Conservation (phyloP, 2,888 invertebrate genomes). For the Melangyna quadrimaculata region DNA sequence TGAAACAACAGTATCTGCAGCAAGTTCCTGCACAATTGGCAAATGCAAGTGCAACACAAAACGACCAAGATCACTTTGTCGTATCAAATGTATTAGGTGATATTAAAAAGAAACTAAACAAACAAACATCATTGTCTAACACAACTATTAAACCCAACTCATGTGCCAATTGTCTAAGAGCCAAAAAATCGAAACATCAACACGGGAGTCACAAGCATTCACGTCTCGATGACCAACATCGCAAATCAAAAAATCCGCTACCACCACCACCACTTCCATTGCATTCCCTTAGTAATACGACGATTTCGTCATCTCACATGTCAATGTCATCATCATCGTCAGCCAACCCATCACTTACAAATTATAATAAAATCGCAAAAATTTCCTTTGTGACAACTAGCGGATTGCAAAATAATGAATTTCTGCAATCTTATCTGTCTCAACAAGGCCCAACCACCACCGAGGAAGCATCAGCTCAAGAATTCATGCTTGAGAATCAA, state of each 20-base stretch:
- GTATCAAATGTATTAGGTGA: conserved; percentile 39
- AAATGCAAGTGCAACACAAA: conserved; percentile 32
- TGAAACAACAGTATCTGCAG: conserved; percentile 74
- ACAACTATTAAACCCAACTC: conserved; percentile 22
- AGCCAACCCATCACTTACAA: conserved; percentile 40
- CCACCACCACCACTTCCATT: conserved; percentile 24
- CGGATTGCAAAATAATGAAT: conserved; percentile 49
- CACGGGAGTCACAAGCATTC: conserved; percentile 24
- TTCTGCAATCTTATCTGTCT: conserved; percentile 45
- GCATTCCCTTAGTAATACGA: conserved; percentile 28
- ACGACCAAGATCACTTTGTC: conserved; percentile 35
- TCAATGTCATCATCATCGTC: conserved; percentile 40
- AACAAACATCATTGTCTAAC: conserved; percentile 10
- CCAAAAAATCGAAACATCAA: conserved; percentile 9
- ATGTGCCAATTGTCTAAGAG: conserved; percentile 61
- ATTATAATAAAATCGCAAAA: conserved; percentile 24
- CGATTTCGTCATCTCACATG: conserved; percentile 37
- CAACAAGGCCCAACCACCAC: conserved; percentile 42
- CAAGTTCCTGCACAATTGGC: conserved; percentile 40
- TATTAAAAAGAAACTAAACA: conserved; percentile 35
- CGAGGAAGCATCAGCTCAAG: conserved; percentile 54
- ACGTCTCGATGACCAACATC: conserved; percentile 30
- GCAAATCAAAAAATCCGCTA: conserved; percentile 27
- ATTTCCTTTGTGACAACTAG: conserved; percentile 37
- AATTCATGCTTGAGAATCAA: conserved; percentile 22